Conservation (phyloP, 37 sponge, comb jelly and placozoan species). For the Chondrilla cf. caribensis region DNA sequence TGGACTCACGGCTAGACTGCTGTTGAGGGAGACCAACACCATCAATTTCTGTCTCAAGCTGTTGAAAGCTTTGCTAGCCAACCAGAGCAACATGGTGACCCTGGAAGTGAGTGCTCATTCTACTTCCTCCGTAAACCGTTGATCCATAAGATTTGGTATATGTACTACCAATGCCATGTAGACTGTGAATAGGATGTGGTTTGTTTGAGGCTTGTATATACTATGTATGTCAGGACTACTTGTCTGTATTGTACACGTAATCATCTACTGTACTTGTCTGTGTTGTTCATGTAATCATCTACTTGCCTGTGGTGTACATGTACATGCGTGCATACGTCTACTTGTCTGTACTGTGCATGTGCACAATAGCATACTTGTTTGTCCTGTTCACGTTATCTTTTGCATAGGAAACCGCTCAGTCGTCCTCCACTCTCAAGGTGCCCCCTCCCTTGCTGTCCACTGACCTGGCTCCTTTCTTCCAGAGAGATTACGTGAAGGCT, state of each 20-base stretch:
- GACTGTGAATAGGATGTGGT: too few relatives aligned
- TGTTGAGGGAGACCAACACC: conserved; percentile 46
- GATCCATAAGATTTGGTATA: too few relatives aligned
- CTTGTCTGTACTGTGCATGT: too few relatives aligned
- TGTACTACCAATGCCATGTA: too few relatives aligned
- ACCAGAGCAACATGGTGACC: not conserved
- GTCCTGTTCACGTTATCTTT: not conserved
- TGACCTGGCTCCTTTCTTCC: conserved; percentile 87
- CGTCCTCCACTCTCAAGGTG: conserved; percentile 32
- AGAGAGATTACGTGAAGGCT: conserved; percentile 64
- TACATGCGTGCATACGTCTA: too few relatives aligned
- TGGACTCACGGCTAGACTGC: conserved; percentile 44
- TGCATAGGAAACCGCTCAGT: not conserved
- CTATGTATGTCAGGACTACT: too few relatives aligned
- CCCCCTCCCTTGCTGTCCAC: conserved; percentile 25
- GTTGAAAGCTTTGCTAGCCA: conserved; percentile 40
- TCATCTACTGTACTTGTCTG: too few relatives aligned
- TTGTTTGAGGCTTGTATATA: too few relatives aligned
- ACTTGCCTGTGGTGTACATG: too few relatives aligned
- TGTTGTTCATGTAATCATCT: too few relatives aligned
- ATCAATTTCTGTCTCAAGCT: conserved; percentile 61
- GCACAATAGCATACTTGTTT: not conserved
- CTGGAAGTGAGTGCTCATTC: not conserved
- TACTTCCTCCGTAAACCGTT: not conserved
- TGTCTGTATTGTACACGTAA: too few relatives aligned